phyloP scores from a whole-genome alignment of 2,797 vertebrate species.

The Amniataba percoides region DNA sequence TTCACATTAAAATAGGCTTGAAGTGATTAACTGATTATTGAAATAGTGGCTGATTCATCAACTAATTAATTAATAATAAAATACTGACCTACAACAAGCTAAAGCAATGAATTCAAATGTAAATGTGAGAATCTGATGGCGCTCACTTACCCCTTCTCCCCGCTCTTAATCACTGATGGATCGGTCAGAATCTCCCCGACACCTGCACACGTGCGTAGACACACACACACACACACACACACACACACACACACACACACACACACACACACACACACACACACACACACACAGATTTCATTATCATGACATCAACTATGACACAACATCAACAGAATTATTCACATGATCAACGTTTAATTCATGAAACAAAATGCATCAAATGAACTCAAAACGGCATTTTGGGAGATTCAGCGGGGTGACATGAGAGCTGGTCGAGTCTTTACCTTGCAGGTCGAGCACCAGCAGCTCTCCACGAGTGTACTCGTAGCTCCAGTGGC shows the following conservation, averaged over 20 bases:
- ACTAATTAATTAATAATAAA: neutral
- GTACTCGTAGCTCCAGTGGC: constrained; percentile 98
- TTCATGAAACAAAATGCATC: neutral
- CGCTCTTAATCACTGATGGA: constrained; percentile 98
- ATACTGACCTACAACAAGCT: neutral
- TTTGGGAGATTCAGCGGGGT: neutral
- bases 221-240: neutral
- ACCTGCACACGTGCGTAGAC: constrained; percentile 86
- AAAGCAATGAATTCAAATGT: neutral
- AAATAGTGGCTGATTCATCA: neutral
- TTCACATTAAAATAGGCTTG: too few relatives aligned
- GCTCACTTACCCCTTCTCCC: constrained; percentile 93
- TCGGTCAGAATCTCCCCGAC: constrained; percentile 98
- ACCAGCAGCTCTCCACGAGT: constrained; percentile 95
- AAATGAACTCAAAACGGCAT: neutral
- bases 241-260: constrained; percentile 25
- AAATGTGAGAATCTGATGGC: neutral
- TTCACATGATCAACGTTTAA: too few relatives aligned
- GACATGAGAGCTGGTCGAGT: neutral
- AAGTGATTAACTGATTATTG: too few relatives aligned
- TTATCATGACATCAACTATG: neutral
- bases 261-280: neutral
- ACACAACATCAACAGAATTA: neutral
- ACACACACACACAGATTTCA: neutral
- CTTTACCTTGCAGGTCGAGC: constrained; percentile 95